Evolutionary conservation across 2,888 invertebrate species (phyloP).

Genomic region (Schizaphis graminum): DNA sequence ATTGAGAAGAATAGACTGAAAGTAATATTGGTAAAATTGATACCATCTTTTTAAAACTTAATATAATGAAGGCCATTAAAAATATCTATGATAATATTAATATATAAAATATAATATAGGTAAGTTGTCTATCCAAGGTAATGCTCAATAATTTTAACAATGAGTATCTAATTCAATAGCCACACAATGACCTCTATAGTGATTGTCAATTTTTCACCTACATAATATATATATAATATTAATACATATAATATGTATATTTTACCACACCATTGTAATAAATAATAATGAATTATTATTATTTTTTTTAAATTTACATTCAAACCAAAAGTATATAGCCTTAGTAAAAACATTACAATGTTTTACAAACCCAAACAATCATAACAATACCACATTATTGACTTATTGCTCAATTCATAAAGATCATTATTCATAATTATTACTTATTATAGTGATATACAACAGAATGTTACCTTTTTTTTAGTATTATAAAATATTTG

Average conservation of each 20-base stretch:
- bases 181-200: slow-evolving; percentile 45
- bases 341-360: neutral
- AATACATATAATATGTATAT: neutral
- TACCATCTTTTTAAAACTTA: slow-evolving; percentile 9
- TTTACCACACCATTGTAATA: slow-evolving; percentile 8
- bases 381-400: neutral
- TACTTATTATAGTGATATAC: neutral
- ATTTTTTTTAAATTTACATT: neutral
- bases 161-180: slow-evolving; percentile 6
- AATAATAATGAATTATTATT: neutral
- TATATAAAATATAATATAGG: neutral
- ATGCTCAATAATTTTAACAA: slow-evolving; percentile 31
- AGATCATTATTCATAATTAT: neutral
- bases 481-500: neutral
- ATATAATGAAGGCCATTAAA: slow-evolving; percentile 24
- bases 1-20: neutral
- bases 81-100: slow-evolving; percentile 14
- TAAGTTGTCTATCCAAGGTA: slow-evolving; percentile 29
- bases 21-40: neutral
- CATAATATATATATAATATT: neutral
- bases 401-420: neutral
- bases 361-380: neutral
- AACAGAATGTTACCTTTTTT: neutral
- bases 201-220: neutral
- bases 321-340: neutral